Evolutionary conservation across 2,888 invertebrate species (phyloP).

Genomic region (Actias luna): DNA sequence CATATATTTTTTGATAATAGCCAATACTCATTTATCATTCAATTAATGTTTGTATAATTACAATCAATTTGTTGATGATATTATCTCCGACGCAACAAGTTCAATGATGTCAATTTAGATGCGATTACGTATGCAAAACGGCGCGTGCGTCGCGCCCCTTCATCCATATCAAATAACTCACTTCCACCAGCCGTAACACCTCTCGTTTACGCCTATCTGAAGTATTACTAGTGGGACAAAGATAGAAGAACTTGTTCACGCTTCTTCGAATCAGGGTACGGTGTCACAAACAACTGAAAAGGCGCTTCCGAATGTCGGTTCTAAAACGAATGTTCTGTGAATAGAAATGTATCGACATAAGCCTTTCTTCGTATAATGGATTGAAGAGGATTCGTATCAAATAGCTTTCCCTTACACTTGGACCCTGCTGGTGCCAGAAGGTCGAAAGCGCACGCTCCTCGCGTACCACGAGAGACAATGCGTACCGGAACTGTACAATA

Average conservation of each 20-base stretch:
- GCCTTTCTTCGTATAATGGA: constrained; percentile 50
- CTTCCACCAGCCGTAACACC: constrained; percentile 38
- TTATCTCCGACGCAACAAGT: constrained; percentile 68
- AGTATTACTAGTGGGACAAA: constrained; percentile 34
- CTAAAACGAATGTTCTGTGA: constrained; percentile 53
- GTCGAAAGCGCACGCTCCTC: constrained; percentile 58
- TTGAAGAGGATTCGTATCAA: constrained; percentile 71
- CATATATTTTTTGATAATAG: background rate
- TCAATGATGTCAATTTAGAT: constrained; percentile 66
- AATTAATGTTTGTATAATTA: background rate
- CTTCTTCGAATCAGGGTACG: constrained; percentile 69
- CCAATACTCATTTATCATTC: background rate
- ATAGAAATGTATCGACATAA: constrained; percentile 49
- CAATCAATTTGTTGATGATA: constrained; percentile 25
- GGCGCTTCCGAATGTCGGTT: constrained; percentile 50
- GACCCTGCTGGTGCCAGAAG: constrained; percentile 53
- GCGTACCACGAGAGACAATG: constrained; percentile 68
- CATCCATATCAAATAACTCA: constrained; percentile 70
- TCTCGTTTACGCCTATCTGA: constrained; percentile 46
- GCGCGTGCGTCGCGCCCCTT: constrained; percentile 54
- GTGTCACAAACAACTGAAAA: constrained; percentile 81
- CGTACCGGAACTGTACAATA: constrained; percentile 73
- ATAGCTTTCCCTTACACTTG: constrained; percentile 79
- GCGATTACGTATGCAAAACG: constrained; percentile 64
- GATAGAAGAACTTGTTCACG: constrained; percentile 62